Base-by-base conservation (phyloP, 2,797 vertebrate species). In the Oreochromis grahami region DNA sequence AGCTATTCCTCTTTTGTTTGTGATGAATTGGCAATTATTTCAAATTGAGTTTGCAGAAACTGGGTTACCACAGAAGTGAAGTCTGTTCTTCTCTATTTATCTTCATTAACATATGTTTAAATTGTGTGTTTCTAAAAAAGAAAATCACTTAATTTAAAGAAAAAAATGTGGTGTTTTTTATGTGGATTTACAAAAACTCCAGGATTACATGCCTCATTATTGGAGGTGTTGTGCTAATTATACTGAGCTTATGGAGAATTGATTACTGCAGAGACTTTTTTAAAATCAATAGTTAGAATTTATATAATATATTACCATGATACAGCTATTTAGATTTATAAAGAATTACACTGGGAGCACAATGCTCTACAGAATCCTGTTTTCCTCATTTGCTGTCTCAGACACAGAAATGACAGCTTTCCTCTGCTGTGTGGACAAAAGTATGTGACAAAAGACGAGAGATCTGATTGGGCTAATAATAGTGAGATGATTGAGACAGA, bases 401-500 rank as follows among this genome's bases (percentile, higher is more conserved):
- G 17, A 80, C 8, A 77, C 51, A 26, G 29, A 82, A 74, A 52
- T 56, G 70, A 86, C 83, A 88, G 80, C 48, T 32, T 84, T 72
- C 76, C 76, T 91, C 81, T 86, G 81, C 52, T 81, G 36, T 7
- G 3, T 43, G 43, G 85, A 58, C 68, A 58, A 85, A 91, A 83
- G 86, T 85, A 78, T 55, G 80, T 88, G 88, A 88, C 86, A 82
- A 86, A 91, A 88, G 52, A 84, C 24, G 41, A 87, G 77, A 77
- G 76, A 81, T 86, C 63, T 92, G 78, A 91, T 89, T 56, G 82
- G 81, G 48, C 74, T 76, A 70, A 90, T 85, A 43, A 78, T 82
- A 80, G 70, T 41, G 70, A 84, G 72, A 87, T 76, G 86, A 93
- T 60, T 78, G 94, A 91, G 85, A 72, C 36, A 10, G 78, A 91